These are phyloP conservation scores for Hermaeophaga mercurialis DNA, from an alignment of 2,888 invertebrate species.

Conservation along the genomic window DNA sequence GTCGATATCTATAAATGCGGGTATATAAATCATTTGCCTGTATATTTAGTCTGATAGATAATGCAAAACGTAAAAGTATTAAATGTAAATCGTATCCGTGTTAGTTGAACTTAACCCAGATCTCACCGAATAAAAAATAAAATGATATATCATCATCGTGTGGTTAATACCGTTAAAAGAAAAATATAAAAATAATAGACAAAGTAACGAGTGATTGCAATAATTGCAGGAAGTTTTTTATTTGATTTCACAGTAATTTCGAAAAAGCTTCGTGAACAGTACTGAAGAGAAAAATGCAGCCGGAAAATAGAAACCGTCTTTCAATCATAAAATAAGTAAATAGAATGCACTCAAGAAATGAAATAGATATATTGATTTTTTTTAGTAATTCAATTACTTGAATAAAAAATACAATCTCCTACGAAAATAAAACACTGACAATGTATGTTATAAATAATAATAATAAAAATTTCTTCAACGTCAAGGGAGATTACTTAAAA, in stretches of 20 bases:
- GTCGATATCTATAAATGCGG: too few species aligned
- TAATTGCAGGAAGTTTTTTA: neutral
- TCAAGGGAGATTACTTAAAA: too few species aligned
- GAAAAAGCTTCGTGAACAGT: neutral
- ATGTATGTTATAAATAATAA: too few species aligned
- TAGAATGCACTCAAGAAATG: too few species aligned
- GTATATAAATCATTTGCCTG: neutral
- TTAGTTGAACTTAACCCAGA: conserved; percentile 1
- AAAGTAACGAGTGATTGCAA: neutral
- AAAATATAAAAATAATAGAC: conserved; percentile 1
- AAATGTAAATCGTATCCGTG: conserved; percentile 6
- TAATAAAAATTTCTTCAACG: too few species aligned
- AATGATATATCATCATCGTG: neutral
- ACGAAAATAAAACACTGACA: too few species aligned
- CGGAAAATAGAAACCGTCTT: too few species aligned
- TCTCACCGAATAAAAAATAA: conserved; percentile 1
- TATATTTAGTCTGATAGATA: neutral
- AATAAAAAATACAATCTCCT: too few species aligned
- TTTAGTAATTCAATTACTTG: too few species aligned
- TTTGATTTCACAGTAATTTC: neutral
- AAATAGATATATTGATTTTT: too few species aligned
- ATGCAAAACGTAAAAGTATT: neutral
- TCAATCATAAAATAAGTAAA: too few species aligned
- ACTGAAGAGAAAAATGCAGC: too few species aligned
- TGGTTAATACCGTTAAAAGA: neutral